Evolutionary conservation across 1,140 invertebrate genomes (phyloP), one percentile per base, ranked within the genome.

Genomic region (Plutomurus gul): DNA sequence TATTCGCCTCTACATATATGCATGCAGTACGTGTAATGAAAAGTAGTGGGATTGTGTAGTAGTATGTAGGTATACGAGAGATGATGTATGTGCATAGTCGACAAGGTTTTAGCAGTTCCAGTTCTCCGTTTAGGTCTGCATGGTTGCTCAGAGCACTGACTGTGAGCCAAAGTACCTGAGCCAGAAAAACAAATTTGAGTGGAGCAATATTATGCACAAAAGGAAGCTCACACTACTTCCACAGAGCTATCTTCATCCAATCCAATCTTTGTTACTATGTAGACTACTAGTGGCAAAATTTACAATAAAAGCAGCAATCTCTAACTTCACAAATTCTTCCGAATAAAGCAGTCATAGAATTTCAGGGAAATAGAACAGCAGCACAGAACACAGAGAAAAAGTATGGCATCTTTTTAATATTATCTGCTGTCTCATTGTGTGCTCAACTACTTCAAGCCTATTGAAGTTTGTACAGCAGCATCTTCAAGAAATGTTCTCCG

Each of bases 371-470:
- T 18, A 49, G 25, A 51, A 25, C 0, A 51, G n/a, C 47, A 22
- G 47, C 47, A 13, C 13, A 51, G 47, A 51, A 51, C 47, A 51
- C 30, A 65, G 27, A n/a, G 56, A 65, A 65, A 65, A 33, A 30
- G 56, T n/a, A 65, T 65, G 56, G 56, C 56, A 65, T 65, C 56
- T 33, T 65, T 65, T 65, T 65, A 65, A 65, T 65, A 65, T 65
- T 65, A 65, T 65, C 56, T 30, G 4, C 27, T n/a, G 30, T 33
- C 27, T 65, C 27, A 65, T 33, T 65, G 56, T 65, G 30, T 65
- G 27, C 47, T 22, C 56, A 30, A 33, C 30, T 30, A 27, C 27
- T 65, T n/a, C 22, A 33, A n/a, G 27, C 5, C 56, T 36, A 65
- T 65, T 65, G 56, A 65, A 65, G 56, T 65, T 65, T 65, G 27